Evolutionary conservation across 2,888 invertebrate species (phyloP).

Genomic region (Tolmerus cingulatus): DNA sequence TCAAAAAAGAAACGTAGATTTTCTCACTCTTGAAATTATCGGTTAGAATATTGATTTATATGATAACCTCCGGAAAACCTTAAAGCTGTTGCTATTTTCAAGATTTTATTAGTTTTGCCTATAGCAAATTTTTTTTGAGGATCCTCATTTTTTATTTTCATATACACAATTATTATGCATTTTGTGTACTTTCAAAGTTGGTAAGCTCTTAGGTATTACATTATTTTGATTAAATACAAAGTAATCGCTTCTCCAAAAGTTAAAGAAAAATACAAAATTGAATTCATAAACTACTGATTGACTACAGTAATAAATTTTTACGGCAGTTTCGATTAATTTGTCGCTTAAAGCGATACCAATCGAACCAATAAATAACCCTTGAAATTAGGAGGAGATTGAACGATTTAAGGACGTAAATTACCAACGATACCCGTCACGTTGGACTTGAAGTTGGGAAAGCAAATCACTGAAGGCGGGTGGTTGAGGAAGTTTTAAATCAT

Average conservation of each 20-base stretch:
- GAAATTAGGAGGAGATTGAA: neutral
- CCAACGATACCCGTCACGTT: neutral
- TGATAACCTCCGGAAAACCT: no score
- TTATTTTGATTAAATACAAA: no score
- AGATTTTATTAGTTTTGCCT: no score
- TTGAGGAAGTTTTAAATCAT: neutral
- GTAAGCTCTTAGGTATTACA: no score
- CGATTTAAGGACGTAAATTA: neutral
- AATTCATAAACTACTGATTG: neutral
- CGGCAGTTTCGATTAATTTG: constrained; percentile 1
- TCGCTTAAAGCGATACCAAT: neutral
- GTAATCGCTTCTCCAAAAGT: neutral
- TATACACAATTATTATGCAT: no score
- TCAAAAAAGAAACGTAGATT: no score
- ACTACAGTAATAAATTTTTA: neutral
- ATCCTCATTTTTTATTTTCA: no score
- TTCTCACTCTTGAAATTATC: no score
- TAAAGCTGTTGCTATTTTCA: no score
- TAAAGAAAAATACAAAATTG: neutral
- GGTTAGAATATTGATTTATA: no score
- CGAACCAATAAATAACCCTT: constrained; percentile 4
- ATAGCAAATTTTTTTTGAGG: no score
- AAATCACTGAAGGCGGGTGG: neutral
- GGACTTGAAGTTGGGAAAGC: neutral
- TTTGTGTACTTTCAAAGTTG: no score